Evolutionary conservation across 1,140 invertebrate genomes (phyloP).

Genomic region (Batillaria attramentaria): DNA sequence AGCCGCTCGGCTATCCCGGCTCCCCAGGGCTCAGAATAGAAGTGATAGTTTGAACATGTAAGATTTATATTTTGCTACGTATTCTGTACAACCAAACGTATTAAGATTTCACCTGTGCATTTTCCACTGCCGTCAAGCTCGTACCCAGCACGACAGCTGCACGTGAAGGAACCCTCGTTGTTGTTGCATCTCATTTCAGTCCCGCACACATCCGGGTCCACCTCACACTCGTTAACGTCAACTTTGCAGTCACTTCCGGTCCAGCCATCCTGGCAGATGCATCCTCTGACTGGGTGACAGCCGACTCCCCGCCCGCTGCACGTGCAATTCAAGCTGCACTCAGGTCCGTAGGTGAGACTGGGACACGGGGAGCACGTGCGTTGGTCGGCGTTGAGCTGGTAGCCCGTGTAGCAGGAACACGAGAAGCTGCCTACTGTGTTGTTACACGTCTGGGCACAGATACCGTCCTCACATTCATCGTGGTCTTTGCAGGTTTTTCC

Average conservation of each 20-base stretch:
- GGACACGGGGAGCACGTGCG: conserved; percentile 27
- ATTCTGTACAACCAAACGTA: too few relatives aligned
- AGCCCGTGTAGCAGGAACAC: conserved; percentile 31
- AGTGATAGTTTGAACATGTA: too few relatives aligned
- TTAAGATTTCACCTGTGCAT: too few relatives aligned
- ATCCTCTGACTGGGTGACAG: conserved; percentile 28
- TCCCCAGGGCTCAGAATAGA: too few relatives aligned
- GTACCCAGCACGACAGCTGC: not conserved
- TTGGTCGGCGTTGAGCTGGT: conserved; percentile 11
- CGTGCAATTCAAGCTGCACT: conserved; percentile 17
- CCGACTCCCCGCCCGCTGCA: conserved; percentile 11
- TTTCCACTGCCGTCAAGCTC: too few relatives aligned
- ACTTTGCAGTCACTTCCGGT: conserved; percentile 32
- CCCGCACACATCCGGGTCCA: not conserved
- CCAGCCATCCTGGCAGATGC: conserved; percentile 42
- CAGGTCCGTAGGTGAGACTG: conserved; percentile 17
- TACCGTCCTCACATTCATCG: conserved; percentile 4
- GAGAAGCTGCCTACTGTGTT: conserved; percentile 29
- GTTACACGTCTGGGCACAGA: conserved; percentile 30
- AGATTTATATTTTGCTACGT: too few relatives aligned
- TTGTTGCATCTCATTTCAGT: not conserved
- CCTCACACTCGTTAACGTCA: conserved; percentile 29
- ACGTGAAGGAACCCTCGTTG: conserved; percentile 7
- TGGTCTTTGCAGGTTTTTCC: not conserved
- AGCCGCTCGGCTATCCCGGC: too few relatives aligned